Evolutionary conservation across 2,797 vertebrate species (phyloP), one percentile per base, ranked within the genome.

Genomic region (Rhadinocentrus ornatus): DNA sequence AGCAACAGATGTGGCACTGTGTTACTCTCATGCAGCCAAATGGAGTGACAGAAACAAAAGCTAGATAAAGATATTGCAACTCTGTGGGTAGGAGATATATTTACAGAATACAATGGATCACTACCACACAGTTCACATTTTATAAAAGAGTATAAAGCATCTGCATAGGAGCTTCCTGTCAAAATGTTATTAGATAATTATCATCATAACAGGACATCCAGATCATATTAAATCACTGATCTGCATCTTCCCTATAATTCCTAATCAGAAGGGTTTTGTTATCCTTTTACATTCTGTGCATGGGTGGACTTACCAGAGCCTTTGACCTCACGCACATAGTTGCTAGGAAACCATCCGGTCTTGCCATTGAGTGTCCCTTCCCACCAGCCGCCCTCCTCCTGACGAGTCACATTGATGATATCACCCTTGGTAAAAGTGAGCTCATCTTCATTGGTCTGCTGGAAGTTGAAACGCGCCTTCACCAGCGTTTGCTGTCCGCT

Each of bases 361-460:
- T 91, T 96, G 90, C 97, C 96, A 26, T 92, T 96, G 65, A 96
- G 81, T 46, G 82, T 92, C 75, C 98, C 98, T 88, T 99, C 98
- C 98, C 98, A 99, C 98, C 98, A 99, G 89, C 98, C 98, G 2
- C 98, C 98, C 6, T 99, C 97, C 91, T 98, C 98, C 89, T 98
- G 96, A 55, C 98, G 96, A 7, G 94, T 96, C 84, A 99, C 98
- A 1, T 94, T 91, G 92, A 99, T 98, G 93, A 99, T 89, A 24
- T 99, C 98, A 0, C 97, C 98, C 93, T 99, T 99, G 29, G 80
- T 73, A 78, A 99, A 99, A 84, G 96, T 97, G 71, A 99, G 96
- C 92, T 99, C 98, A 82, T 99, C 98, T 89, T 99, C 98, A 41
- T 99, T 99, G 83, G 95, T 98, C 92, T 98, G 97, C 88, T 99